Conservation (phyloP, 2,113 vertebrate genomes). For the Apodemus speciosus region DNA sequence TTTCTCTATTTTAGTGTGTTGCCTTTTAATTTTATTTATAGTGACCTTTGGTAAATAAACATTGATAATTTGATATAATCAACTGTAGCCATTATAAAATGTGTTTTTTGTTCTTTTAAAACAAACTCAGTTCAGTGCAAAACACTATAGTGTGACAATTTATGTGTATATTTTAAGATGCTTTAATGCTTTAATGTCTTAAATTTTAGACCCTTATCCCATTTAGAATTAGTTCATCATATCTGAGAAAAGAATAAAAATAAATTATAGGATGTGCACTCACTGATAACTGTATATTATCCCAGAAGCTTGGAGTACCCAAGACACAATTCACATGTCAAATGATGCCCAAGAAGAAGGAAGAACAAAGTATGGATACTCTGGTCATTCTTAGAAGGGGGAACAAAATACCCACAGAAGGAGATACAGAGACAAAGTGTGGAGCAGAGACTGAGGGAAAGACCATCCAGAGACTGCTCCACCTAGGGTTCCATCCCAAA, state of each 20-base stretch:
- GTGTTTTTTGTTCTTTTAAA: neutral
- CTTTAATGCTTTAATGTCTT: neutral
- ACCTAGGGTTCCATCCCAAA: no score
- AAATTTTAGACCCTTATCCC: neutral
- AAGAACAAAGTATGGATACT: no score
- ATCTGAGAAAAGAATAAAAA: neutral
- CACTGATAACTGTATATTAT: no score
- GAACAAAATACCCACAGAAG: no score
- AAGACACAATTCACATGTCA: no score
- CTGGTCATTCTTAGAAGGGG: no score
- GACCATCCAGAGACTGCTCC: no score
- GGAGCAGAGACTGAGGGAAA: no score
- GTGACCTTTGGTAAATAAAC: neutral
- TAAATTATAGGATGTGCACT: neutral
- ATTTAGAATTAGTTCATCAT: neutral
- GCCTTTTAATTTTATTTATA: neutral
- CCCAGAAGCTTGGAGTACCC: no score
- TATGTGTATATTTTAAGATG: neutral
- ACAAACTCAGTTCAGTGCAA: neutral
- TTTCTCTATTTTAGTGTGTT: neutral
- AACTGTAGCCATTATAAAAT: neutral
- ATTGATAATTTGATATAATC: neutral
- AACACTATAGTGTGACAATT: neutral
- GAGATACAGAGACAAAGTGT: no score
- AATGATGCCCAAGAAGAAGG: no score